Percentiles rank a stretch among this genome's conserved stretches.
Conservation (phyloP, 2,797 vertebrate species). For the Myripristis jacobus region DNA sequence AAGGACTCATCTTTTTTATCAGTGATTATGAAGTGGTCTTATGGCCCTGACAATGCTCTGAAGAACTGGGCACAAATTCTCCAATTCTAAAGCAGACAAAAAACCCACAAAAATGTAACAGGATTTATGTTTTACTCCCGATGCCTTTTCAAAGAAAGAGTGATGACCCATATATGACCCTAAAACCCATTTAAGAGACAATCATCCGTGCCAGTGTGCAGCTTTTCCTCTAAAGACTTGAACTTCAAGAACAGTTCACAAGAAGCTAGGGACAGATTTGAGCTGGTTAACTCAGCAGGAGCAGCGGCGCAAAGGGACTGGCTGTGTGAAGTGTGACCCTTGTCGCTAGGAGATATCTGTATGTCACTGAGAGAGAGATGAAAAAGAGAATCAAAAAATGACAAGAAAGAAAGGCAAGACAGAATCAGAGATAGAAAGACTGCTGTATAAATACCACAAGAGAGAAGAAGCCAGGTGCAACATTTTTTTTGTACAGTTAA, state of each 20-base stretch:
- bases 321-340: conserved; percentile 49
- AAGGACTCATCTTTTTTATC: not conserved
- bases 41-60: not conserved
- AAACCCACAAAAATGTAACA: not conserved
- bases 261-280: not conserved
- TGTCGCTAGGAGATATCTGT: conserved; percentile 58
- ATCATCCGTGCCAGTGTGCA: not conserved
- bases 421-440: conserved; percentile 33
- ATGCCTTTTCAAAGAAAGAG: no score
- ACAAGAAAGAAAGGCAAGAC: conserved; percentile 65
- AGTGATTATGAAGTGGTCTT: not conserved
- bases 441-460: conserved; percentile 47
- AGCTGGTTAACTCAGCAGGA: not conserved
- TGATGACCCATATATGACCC: no score
- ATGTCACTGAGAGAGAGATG: conserved; percentile 46
- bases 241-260: not conserved
- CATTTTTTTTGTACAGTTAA: conserved; percentile 58
- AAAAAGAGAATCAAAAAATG: conserved; percentile 44
- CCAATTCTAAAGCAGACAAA: not conserved
- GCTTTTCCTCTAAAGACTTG: not conserved
- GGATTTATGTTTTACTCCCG: no score
- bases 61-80: not conserved
- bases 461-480: conserved; percentile 63
- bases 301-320: not conserved
- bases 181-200: no score